Evolutionary conservation across 2,113 vertebrate species (phyloP).

Genomic region (Hippocampus comes): DNA sequence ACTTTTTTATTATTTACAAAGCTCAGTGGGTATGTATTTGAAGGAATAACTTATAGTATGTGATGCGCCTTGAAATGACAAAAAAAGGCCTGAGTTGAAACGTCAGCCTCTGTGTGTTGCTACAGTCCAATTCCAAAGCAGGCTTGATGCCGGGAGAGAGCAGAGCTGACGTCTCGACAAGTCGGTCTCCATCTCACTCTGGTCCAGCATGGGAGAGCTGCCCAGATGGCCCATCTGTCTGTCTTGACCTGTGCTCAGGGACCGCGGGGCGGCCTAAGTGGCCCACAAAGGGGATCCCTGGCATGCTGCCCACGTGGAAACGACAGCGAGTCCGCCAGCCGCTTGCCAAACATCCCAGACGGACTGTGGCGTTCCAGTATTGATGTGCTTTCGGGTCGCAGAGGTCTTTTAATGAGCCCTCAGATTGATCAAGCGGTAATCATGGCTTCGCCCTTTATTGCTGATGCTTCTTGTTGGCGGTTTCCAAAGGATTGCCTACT

Average conservation of each 20-base stretch:
- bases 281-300: constrained; percentile 52
- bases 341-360: constrained; percentile 54
- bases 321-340: constrained; percentile 61
- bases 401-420: constrained; percentile 72
- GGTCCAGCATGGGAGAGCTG: constrained; percentile 42
- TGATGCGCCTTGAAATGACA: constrained; percentile 14
- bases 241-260: constrained; percentile 64
- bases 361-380: constrained; percentile 64
- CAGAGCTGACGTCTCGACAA: constrained; percentile 33
- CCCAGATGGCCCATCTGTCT: constrained; percentile 66
- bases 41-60: neutral
- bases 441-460: constrained; percentile 60
- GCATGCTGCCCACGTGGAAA: constrained; percentile 49
- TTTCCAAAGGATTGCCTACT: constrained; percentile 52
- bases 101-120: constrained; percentile 17
- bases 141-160: constrained; percentile 22
- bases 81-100: constrained; percentile 20
- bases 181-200: constrained; percentile 47
- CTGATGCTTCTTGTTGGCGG: constrained; percentile 66
- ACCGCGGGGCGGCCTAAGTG: constrained; percentile 57
- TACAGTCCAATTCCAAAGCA: constrained; percentile 14
- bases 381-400: constrained; percentile 73
- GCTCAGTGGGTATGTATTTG: constrained; percentile 3
- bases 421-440: constrained; percentile 73
- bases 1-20: neutral